Conservation (phyloP, 1,140 invertebrate species). For the Parapsyche elsis region DNA sequence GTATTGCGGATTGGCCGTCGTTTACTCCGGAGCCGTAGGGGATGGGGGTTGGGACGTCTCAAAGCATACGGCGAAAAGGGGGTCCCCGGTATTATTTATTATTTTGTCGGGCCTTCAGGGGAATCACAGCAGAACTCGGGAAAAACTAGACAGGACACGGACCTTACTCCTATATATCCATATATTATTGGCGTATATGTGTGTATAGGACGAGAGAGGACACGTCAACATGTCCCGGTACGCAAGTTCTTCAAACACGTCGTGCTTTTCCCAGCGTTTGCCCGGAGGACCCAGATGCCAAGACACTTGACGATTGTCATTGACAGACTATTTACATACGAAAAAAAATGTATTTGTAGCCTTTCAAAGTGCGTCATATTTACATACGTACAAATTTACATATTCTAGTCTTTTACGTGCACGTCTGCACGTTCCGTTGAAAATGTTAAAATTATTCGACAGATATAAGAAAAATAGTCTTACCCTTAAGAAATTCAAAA, state of each 20-base stretch:
- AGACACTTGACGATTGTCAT: slow-evolving; percentile 12
- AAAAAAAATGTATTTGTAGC: background rate
- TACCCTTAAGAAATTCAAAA: no score
- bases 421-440: no score
- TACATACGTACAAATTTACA: background rate
- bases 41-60: background rate
- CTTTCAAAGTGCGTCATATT: background rate
- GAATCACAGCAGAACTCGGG: background rate
- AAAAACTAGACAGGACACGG: background rate
- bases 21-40: background rate
- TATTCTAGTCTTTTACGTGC: background rate
- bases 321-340: slow-evolving; percentile 16
- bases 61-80: background rate
- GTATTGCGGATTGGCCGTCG: background rate
- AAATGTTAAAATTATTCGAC: no score
- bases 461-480: no score
- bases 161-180: background rate
- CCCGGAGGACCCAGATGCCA: background rate
- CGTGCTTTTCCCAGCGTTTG: background rate
- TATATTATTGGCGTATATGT: background rate
- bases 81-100: slow-evolving; percentile 16
- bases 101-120: background rate
- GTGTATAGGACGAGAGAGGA: background rate
- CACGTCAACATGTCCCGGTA: slow-evolving; percentile 3
- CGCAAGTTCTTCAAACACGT: slow-evolving; percentile 5